phyloP scores from a whole-genome alignment of 2,113 vertebrate species.

The Pseudois nayaur region DNA sequence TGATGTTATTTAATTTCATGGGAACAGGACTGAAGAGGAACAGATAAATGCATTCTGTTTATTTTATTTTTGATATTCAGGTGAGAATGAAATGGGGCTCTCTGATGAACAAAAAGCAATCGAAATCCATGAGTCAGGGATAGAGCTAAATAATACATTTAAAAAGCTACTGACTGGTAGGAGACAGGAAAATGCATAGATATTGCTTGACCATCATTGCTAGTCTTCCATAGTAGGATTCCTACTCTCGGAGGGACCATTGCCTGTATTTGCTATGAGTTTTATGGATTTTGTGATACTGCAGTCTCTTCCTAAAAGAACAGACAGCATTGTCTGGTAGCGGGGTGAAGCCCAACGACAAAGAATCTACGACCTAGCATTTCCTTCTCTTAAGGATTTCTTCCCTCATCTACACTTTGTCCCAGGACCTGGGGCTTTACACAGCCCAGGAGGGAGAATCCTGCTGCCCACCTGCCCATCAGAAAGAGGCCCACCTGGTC shows the following conservation, averaged over 20 bases:
- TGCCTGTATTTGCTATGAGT: too few species aligned
- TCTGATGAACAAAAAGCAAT: neutral
- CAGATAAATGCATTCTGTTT: neutral
- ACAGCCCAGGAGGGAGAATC: fast-evolving
- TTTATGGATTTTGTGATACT: neutral
- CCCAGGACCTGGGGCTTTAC: neutral
- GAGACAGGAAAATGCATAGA: neutral
- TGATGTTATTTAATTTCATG: neutral
- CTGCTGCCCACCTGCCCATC: neutral
- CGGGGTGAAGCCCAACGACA: neutral
- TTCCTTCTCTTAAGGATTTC: neutral
- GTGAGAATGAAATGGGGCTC: neutral
- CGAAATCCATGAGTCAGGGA: neutral
- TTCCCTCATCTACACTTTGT: neutral
- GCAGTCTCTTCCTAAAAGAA: neutral
- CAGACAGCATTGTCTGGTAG: fast-evolving
- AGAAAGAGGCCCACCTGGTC: fast-evolving
- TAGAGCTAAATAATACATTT: neutral
- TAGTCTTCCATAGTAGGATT: neutral
- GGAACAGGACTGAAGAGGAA: neutral
- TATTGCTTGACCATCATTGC: too few species aligned
- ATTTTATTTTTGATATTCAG: neutral
- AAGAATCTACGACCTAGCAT: too few species aligned
- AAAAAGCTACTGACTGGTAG: neutral
- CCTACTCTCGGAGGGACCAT: neutral